Evolutionary conservation across 2,888 invertebrate species (phyloP).

Genomic region (Pocota personata): DNA sequence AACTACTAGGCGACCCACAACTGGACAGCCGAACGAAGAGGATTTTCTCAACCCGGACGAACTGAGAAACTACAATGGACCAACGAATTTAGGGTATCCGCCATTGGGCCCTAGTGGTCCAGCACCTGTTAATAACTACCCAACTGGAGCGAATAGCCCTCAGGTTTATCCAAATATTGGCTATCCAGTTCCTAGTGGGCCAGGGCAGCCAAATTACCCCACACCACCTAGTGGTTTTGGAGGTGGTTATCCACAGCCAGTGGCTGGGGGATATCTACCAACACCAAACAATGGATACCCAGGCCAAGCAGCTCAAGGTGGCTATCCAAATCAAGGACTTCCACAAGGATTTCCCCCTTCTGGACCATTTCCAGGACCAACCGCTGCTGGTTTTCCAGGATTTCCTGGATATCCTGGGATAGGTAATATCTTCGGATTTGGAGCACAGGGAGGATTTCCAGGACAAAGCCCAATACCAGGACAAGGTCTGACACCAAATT

Average conservation of each 20-base stretch:
- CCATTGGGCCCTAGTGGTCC: conserved; percentile 84
- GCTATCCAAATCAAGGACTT: conserved; percentile 50
- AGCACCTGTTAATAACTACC: conserved; percentile 83
- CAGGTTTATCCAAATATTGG: conserved; percentile 52
- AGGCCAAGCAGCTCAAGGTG: conserved; percentile 46
- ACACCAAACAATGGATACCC: conserved; percentile 37
- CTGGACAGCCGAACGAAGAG: conserved; percentile 79
- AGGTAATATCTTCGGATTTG: conserved; percentile 27
- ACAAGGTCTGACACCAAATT: conserved; percentile 53
- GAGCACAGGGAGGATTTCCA: conserved; percentile 40
- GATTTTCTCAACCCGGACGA: conserved; percentile 81
- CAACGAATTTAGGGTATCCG: conserved; percentile 47
- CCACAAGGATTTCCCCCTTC: conserved; percentile 31
- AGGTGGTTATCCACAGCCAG: conserved; percentile 71
- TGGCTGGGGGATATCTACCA: conserved; percentile 74
- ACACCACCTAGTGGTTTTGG: conserved; percentile 57
- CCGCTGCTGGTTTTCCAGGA: conserved; percentile 59
- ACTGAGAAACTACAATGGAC: conserved; percentile 76
- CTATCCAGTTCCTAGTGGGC: conserved; percentile 71
- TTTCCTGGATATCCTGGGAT: conserved; percentile 44
- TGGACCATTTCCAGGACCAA: conserved; percentile 46
- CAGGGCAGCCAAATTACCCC: conserved; percentile 75
- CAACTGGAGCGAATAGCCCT: conserved; percentile 43
- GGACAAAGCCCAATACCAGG: conserved; percentile 39
- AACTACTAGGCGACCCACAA: conserved; percentile 79